Evolutionary conservation across 2,888 invertebrate species (phyloP), one percentile per base, ranked within the genome.

Genomic region (Scaptomyza flava): DNA sequence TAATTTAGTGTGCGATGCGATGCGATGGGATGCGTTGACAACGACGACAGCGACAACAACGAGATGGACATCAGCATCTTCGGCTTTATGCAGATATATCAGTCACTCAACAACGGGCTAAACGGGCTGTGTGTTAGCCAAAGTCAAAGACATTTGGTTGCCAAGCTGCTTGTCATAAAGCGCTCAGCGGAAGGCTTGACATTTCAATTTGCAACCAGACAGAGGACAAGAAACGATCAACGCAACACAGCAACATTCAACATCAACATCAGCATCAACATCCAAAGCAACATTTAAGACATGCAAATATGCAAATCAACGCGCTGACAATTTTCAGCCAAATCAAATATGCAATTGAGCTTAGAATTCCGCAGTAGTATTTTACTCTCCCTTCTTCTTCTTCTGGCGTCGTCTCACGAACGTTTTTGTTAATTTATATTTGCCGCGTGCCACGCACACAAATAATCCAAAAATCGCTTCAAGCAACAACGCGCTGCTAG

Each of bases 251-350:
- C 30, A 23, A 20, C n/a, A 23, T n/a, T 12, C 41, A 17, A 17
- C 33, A 20, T 1, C 33, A 50, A 23, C n/a, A 50, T 2, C 34
- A 48, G 8, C 48, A 50, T 6, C 50, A 9, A 20, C 34, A 20
- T 20, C n/a, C 38, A 45, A 62, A 52, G 51, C 68, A 72, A 59
- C 79, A 77, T 79, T 48, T 52, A 65, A 72, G 81, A 77, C 82
- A 86, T 86, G 82, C 86, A 72, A 86, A 85, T 82, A 85, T 85
- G 83, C 86, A 81, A 81, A 81, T 81, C 78, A 75, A 72, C 59
- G 64, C 65, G 71, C 51, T 78, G 81, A 82, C 81, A 85, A 85
- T 81, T 81, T 85, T 72, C 82, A 85, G 68, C 68, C 68, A 72
- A 85, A 71, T 85, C 80, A 85, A 79, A 86, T 83, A 77, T 82